phyloP scores from a whole-genome alignment of 2,888 invertebrate species.

The Hypselothyrea guttata region DNA sequence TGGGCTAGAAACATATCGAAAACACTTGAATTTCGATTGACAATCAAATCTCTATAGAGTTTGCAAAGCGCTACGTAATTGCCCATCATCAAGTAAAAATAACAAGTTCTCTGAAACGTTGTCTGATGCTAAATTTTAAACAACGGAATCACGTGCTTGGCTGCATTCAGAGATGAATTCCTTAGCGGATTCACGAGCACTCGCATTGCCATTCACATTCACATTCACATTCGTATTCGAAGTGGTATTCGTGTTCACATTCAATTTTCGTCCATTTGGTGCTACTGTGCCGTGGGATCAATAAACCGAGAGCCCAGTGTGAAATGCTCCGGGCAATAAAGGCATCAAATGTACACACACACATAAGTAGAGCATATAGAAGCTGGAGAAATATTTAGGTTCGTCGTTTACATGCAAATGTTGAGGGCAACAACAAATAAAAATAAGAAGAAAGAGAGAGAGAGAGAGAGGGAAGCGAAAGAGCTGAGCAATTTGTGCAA shows the following conservation, averaged over 20 bases:
- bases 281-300: slow-evolving; percentile 54
- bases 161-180: slow-evolving; percentile 16
- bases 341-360: slow-evolving; percentile 46
- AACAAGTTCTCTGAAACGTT: not conserved
- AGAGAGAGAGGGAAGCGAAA: slow-evolving; percentile 4
- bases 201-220: not conserved
- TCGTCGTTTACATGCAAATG: slow-evolving; percentile 56
- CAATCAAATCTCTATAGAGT: too few relatives aligned
- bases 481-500: slow-evolving; percentile 46
- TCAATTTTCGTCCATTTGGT: slow-evolving; percentile 28
- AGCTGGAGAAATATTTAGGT: slow-evolving; percentile 32
- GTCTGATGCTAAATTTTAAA: not conserved
- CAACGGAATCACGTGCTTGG: slow-evolving; percentile 2
- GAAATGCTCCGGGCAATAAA: slow-evolving; percentile 51
- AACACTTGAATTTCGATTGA: too few relatives aligned
- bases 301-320: slow-evolving; percentile 49
- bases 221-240: not conserved
- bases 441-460: not conserved
- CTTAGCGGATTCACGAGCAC: slow-evolving; percentile 6
- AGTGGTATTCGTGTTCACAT: slow-evolving; percentile 17
- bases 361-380: slow-evolving; percentile 3
- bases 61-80: too few relatives aligned
- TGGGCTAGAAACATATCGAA: too few relatives aligned
- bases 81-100: too few relatives aligned
- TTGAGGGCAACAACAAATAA: not conserved